Conservation (phyloP, 2,888 invertebrate species). For the Ophraella communa region DNA sequence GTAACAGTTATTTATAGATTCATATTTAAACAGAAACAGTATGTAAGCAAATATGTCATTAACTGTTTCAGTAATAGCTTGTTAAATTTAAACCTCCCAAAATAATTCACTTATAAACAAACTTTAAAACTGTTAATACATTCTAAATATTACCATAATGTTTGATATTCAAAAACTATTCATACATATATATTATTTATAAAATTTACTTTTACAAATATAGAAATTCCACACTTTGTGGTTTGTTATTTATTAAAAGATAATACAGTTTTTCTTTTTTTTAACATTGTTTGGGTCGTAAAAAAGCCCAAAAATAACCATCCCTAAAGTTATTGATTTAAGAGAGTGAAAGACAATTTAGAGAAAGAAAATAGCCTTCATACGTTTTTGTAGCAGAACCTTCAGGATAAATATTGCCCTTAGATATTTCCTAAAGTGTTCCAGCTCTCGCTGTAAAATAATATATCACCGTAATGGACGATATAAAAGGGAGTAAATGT, state of each 20-base stretch:
- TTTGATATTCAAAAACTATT: too few relatives aligned
- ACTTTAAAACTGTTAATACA: too few relatives aligned
- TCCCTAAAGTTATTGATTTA: slow-evolving; percentile 31
- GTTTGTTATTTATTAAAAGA: background rate
- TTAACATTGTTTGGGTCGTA: slow-evolving; percentile 12
- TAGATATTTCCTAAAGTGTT: slow-evolving; percentile 38
- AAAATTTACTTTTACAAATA: too few relatives aligned
- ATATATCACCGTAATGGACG: slow-evolving; percentile 29
- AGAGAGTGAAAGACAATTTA: slow-evolving; percentile 32
- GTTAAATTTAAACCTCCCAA: too few relatives aligned
- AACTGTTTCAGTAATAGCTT: too few relatives aligned
- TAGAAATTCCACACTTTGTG: too few relatives aligned
- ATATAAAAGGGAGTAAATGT: background rate
- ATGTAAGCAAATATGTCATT: too few relatives aligned
- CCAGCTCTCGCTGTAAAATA: slow-evolving; percentile 29
- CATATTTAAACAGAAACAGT: too few relatives aligned
- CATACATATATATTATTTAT: too few relatives aligned
- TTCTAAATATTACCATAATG: too few relatives aligned
- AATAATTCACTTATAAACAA: too few relatives aligned
- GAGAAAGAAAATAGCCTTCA: slow-evolving; percentile 33
- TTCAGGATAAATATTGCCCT: slow-evolving; percentile 36
- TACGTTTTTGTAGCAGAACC: slow-evolving; percentile 33
- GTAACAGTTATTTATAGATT: too few relatives aligned
- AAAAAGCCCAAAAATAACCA: slow-evolving; percentile 17
- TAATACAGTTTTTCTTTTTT: slow-evolving; percentile 20